Conservation (phyloP, 2,888 invertebrate species). For the Deroplatys truncata region DNA sequence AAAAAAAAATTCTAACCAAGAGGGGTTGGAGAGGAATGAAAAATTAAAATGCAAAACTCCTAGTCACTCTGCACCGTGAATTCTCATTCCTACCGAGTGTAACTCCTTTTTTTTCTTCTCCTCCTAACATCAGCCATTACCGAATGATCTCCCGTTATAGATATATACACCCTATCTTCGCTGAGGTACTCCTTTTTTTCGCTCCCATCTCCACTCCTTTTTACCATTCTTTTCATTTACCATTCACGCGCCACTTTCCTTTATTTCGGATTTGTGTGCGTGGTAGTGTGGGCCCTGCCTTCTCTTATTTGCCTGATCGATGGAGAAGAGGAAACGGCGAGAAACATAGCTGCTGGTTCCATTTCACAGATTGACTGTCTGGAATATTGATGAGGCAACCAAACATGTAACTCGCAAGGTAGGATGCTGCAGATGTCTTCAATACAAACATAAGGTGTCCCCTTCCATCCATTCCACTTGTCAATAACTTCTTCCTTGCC, state of each 20-base stretch:
- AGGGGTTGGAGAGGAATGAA: neutral
- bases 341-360: neutral
- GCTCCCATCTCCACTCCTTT: neutral
- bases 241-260: neutral
- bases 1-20: neutral
- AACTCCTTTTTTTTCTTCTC: neutral
- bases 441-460: neutral
- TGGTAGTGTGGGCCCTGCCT: neutral
- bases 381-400: slow-evolving; percentile 22
- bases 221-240: neutral
- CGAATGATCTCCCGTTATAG: neutral
- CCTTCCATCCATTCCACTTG: neutral
- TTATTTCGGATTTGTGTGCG: neutral
- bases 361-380: slow-evolving; percentile 24
- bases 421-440: neutral
- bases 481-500: neutral
- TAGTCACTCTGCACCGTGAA: neutral
- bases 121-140: neutral
- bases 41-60: neutral
- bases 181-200: neutral
- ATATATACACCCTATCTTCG: neutral
- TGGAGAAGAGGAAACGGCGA: neutral
- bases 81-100: neutral
- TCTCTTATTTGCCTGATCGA: slow-evolving; percentile 16
- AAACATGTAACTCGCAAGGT: neutral